These are phyloP conservation scores for Charadrius vociferus DNA, from an alignment of 2,113 vertebrate species.

Conservation along the genomic window DNA sequence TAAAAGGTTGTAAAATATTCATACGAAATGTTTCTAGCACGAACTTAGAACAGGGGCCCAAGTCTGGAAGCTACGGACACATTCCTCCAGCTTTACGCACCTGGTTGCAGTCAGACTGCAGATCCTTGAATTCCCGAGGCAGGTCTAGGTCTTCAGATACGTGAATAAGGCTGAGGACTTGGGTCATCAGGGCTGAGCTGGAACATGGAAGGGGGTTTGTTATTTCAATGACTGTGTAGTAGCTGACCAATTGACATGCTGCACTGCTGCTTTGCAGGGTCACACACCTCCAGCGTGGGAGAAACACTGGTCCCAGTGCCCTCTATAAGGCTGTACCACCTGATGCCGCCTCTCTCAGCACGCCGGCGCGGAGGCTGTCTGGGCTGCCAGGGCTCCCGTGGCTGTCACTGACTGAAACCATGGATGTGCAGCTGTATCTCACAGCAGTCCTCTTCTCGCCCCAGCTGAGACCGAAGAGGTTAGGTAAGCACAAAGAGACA, in stretches of 20 bases:
- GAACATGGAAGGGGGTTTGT: not conserved
- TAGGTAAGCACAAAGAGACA: not conserved
- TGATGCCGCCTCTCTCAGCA: not conserved
- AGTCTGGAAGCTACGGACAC: not conserved
- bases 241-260: not conserved
- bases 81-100: not conserved
- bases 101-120: not conserved
- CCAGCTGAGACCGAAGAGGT: not conserved
- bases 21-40: not conserved
- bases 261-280: not conserved
- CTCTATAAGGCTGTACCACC: not conserved
- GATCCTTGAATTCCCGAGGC: not conserved
- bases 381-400: not conserved
- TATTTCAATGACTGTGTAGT: not conserved
- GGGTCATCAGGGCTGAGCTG: not conserved
- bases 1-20: not conserved
- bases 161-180: not conserved
- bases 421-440: not conserved
- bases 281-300: not conserved
- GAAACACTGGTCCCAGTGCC: not conserved
- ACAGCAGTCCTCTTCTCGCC: not conserved
- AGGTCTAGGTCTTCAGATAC: not conserved
- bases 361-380: accelerated
- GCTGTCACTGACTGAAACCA: not conserved
- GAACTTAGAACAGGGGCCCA: not conserved